These are phyloP conservation scores for Drosophila santomea DNA, from an alignment of 1,140 invertebrate genomes.

Conservation along the genomic window DNA sequence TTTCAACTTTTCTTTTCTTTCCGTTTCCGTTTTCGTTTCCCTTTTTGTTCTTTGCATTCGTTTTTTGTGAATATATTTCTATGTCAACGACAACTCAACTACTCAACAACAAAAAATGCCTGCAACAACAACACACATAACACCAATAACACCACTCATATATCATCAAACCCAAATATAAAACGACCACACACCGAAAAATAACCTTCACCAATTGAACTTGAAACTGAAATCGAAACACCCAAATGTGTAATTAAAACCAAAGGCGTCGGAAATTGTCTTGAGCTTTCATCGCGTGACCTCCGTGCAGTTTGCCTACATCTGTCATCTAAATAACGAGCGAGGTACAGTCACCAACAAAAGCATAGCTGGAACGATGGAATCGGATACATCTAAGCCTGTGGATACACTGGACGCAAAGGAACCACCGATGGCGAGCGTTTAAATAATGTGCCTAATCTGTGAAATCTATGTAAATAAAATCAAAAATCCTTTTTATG, in stretches of 20 bases:
- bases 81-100: constrained; percentile 58
- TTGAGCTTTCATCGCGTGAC: constrained; percentile 86
- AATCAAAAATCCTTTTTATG: constrained; percentile 33
- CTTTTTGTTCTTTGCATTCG: constrained; percentile 59
- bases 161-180: constrained; percentile 24
- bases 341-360: constrained; percentile 25
- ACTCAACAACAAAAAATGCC: constrained; percentile 50
- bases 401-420: background rate
- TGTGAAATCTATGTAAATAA: constrained; percentile 39
- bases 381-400: constrained; percentile 13
- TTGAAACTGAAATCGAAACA: constrained; percentile 18
- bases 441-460: constrained; percentile 32
- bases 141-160: constrained; percentile 41
- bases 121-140: constrained; percentile 37
- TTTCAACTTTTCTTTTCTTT: constrained; percentile 59
- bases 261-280: constrained; percentile 84
- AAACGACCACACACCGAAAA: constrained; percentile 1
- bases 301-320: constrained; percentile 84
- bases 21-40: constrained; percentile 58
- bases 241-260: constrained; percentile 29
- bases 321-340: constrained; percentile 63
- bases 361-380: constrained; percentile 11
- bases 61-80: constrained; percentile 76
- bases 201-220: constrained; percentile 12
- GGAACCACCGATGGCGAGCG: constrained; percentile 1